phyloP scores from a whole-genome alignment of 2,113 vertebrate genomes.

The Arizona elegans region DNA sequence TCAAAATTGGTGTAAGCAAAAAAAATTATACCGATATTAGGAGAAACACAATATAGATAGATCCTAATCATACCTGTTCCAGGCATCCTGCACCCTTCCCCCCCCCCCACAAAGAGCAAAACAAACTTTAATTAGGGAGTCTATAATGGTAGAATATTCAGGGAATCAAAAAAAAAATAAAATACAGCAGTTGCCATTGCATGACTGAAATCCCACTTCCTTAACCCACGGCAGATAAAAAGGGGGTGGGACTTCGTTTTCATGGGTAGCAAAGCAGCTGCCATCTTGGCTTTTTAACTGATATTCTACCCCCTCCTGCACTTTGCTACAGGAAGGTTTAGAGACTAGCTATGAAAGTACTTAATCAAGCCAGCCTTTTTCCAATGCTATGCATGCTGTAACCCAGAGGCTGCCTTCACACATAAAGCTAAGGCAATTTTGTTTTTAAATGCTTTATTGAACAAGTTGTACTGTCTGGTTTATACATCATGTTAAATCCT shows the following conservation, averaged over 20 bases:
- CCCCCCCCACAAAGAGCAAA: background rate
- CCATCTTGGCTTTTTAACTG: background rate
- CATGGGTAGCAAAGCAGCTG: background rate
- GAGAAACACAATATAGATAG: rapidly evolving
- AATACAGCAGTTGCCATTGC: background rate
- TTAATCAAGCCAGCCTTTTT: background rate
- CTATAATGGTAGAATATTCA: background rate
- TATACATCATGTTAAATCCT: background rate
- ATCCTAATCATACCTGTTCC: background rate
- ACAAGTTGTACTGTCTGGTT: background rate
- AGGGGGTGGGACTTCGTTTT: background rate
- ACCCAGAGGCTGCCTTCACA: background rate
- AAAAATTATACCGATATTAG: rapidly evolving
- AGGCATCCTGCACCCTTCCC: background rate
- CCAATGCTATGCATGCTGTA: background rate
- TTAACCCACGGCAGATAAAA: background rate
- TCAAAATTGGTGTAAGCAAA: background rate
- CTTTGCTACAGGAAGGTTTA: background rate
- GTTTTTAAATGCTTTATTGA: background rate
- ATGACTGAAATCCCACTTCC: background rate
- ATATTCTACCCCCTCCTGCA: background rate
- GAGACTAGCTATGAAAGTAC: background rate
- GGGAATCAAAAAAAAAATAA: background rate
- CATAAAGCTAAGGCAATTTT: background rate
- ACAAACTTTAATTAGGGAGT: background rate